Evolutionary conservation across 2,888 invertebrate species (phyloP), one percentile per base, ranked within the genome.

Genomic region (Heteropelma amictum): DNA sequence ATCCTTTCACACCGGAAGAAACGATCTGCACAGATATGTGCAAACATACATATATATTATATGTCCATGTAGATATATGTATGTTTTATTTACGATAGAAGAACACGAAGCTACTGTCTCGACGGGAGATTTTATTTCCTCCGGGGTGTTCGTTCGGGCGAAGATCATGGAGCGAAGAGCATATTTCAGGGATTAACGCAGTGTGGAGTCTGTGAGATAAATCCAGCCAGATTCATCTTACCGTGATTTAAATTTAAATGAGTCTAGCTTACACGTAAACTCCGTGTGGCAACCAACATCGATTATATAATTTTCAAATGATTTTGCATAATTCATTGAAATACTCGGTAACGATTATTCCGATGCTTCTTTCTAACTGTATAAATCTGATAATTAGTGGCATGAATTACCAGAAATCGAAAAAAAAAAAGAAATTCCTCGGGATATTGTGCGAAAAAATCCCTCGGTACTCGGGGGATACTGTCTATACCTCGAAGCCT

Each of bases 81-180:
- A 17, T 35, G 21, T 17, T 49, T 26, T 42, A 33, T 56, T 26
- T 42, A 14, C 14, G 10, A 17, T 42, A 26, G 23, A 40, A 26
- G 23, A 38, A 19, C 26, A 56, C 23, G 14, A 8, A 53, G 54
- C 68, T 42, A 61, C 47, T 40, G 61, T 61, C 54, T 45, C 61
- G 38, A 63, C 72, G 61, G 61, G 68, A 61, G 54, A 61, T 47
- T 68, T 63, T 49, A 61, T 54, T 63, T 63, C 49, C 49, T 40
- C 51, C 33, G 23, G 30, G 38, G 17, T 14, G 19, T 47, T 63
- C 30, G 49, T 28, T 38, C 49, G 40, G 49, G 28, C 21, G 42
- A n/a, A 23, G 53, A 33, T 60, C 35, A 60, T 67, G 53, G 30
- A 56, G 56, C 56, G 56, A 63, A 68, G 72, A 73, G 53, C 42